A percentile compares a stretch with the other conserved stretches of the same genome.
Conservation (phyloP, 2,888 invertebrate genomes). For the Cheilosia soror region DNA sequence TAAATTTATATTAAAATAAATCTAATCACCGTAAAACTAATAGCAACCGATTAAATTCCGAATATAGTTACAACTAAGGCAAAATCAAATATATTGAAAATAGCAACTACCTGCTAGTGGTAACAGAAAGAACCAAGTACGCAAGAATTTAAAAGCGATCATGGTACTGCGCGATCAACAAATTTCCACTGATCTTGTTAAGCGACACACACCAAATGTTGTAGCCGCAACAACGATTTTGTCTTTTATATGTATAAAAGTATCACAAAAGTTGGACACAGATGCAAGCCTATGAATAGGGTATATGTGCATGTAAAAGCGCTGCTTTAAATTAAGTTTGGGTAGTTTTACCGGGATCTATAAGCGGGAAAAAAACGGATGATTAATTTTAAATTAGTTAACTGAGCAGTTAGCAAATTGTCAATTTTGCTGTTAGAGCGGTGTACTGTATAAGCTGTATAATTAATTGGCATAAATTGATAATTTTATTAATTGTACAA, state of each 20-base stretch:
- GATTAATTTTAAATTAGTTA: slow-evolving; percentile 8
- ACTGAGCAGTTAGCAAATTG: background rate
- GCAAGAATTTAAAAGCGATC: slow-evolving; percentile 48
- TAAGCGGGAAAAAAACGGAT: background rate
- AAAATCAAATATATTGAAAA: background rate
- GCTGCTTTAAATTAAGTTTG: slow-evolving; percentile 3
- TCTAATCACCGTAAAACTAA: background rate
- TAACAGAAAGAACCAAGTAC: slow-evolving; percentile 50
- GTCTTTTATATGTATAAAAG: slow-evolving; percentile 24
- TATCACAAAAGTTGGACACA: background rate
- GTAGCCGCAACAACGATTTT: slow-evolving; percentile 2
- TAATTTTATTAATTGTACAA: too few relatives aligned
- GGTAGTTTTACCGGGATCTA: background rate
- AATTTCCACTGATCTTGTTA: slow-evolving; percentile 29
- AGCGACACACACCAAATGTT: slow-evolving; percentile 35
- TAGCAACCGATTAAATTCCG: background rate
- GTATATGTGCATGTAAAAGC: slow-evolving; percentile 1
- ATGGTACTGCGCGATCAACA: slow-evolving; percentile 8
- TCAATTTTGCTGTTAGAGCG: background rate
- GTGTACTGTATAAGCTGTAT: too few relatives aligned
- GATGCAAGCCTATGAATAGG: slow-evolving; percentile 7
- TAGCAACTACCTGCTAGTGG: slow-evolving; percentile 58
- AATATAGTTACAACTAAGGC: background rate
- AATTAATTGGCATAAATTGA: too few relatives aligned
- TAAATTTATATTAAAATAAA: background rate